phyloP scores from a whole-genome alignment of 2,888 invertebrate species.

The Patella pellucida region DNA sequence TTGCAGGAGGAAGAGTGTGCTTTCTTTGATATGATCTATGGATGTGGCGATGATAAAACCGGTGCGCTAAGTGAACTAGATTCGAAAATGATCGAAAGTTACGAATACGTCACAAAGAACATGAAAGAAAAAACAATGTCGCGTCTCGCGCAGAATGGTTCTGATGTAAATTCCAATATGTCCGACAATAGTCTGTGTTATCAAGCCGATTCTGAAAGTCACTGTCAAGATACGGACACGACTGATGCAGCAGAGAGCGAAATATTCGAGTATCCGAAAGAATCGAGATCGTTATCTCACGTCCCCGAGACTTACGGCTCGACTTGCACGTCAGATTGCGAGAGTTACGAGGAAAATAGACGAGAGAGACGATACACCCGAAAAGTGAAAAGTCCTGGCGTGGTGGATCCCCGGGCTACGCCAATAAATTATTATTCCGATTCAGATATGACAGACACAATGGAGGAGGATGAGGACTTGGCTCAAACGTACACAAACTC shows the following conservation, averaged over 20 bases:
- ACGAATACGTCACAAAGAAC: background rate
- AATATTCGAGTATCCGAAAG: background rate
- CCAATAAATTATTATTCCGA: background rate
- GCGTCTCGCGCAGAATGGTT: background rate
- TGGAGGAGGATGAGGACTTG: background rate
- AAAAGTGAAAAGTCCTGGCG: background rate
- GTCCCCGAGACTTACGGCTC: background rate
- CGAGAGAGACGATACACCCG: background rate
- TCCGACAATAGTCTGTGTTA: background rate
- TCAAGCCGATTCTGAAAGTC: background rate
- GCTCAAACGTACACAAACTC: background rate
- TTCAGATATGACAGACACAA: background rate
- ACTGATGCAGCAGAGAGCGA: background rate
- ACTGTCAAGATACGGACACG: background rate
- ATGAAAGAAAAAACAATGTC: background rate
- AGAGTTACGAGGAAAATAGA: background rate
- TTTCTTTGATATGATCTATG: constrained; percentile 18
- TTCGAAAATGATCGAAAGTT: background rate
- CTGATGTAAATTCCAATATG: background rate
- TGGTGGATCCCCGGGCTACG: background rate
- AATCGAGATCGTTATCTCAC: background rate
- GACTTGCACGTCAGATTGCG: background rate
- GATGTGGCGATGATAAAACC: background rate
- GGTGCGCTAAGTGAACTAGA: background rate
- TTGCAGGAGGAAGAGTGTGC: constrained; percentile 14